Base-by-base conservation (phyloP, 2,888 invertebrate species). In the Rhagonycha fulva region DNA sequence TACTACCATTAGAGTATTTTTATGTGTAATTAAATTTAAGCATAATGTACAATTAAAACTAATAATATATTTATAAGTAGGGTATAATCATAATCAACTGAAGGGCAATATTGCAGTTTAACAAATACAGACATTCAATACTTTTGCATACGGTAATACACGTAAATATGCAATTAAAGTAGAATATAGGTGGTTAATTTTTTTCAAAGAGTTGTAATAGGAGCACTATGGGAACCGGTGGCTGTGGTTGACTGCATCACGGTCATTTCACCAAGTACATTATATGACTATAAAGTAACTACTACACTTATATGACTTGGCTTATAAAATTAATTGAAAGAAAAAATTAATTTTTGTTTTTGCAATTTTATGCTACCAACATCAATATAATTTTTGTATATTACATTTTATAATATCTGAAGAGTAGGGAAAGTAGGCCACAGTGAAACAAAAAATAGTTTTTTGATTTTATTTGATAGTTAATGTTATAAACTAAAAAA, bases 71-170 rank as follows among this genome's bases (percentile, higher is more conserved):
- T 7, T 47, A 9, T 2, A 47, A 7, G n/a, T 47, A 47, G 47
- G 47, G 12, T 47, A 47, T 47, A 47, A 32, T 32, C 12, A 32
- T 32, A 32, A 47, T 47, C 7, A 47, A 47, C 80, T 76, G 79
- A 80, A 80, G 77, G 80, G 78, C 79, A 80, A 79, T 47, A n/a
- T 80, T 71, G 79, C 77, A 78, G 78, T 79, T 80, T 79, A 79
- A 70, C 77, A 74, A 74, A 71, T 71, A 71, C 61, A 14, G 76
- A 68, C 63, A 76, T 71, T 47, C 60, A 60, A 76, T 74, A 74
- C 24, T 66, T 68, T 24, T 47, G n/a, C n/a, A n/a, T 47, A 47
- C 47, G 47, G 47, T 47, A 47, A 68, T 61, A 63, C 12, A 30
- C n/a, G 70, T 77, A 77, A 80, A 80, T 80, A 78, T 79, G 80